Conservation (phyloP, 2,888 invertebrate genomes). For the Lamproptera curius region DNA sequence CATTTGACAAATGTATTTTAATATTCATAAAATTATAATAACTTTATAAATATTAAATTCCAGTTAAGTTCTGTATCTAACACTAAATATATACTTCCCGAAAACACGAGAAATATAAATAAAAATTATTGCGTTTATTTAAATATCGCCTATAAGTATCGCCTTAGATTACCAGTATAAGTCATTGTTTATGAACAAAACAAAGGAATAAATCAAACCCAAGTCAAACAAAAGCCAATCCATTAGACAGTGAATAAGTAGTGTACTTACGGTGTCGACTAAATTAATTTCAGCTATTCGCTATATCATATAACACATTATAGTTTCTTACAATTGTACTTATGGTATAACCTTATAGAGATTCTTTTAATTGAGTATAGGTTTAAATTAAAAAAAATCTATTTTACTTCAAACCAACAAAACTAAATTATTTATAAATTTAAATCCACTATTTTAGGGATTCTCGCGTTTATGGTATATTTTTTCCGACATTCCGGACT, state of each 20-base stretch:
- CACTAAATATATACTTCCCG: no score
- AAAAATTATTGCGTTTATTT: no score
- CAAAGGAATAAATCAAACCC: conserved; percentile 15
- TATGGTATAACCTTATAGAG: neutral
- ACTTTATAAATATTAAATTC: no score
- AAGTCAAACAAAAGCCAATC: conserved; percentile 6
- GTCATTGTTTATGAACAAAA: conserved; percentile 7
- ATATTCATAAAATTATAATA: no score
- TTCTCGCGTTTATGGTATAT: neutral
- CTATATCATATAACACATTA: neutral
- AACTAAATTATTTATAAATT: neutral
- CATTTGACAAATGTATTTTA: no score
- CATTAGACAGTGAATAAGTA: conserved; percentile 5
- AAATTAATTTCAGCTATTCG: neutral
- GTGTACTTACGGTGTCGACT: neutral
- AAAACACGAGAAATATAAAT: no score
- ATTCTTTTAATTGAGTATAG: neutral
- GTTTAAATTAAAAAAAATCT: no score
- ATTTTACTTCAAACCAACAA: no score
- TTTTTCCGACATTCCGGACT: neutral
- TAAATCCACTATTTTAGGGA: neutral
- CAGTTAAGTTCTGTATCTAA: no score
- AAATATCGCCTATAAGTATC: no score
- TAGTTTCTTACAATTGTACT: neutral
- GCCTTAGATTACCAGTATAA: neutral